Evolutionary conservation across 1,140 invertebrate species (phyloP), one percentile per base, ranked within the genome.

Genomic region (Aradophagus sp.): DNA sequence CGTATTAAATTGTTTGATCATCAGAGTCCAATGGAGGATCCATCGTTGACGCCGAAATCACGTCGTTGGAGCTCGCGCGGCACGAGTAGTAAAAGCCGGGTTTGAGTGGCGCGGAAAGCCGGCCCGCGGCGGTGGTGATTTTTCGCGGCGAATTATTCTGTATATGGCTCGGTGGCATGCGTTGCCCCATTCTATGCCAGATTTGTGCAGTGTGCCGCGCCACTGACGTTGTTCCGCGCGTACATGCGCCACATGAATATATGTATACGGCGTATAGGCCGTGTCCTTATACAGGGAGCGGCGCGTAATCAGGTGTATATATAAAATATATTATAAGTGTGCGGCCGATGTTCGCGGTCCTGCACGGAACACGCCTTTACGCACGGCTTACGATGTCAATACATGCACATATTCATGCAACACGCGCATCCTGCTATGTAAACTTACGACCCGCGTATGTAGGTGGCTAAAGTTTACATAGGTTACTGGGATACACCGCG

Each of bases 321-420:
- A 74, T 62, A 62, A 62, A 73, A 73, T 73, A 73, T 66, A 73
- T 73, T 73, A 72, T 66, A 62, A 72, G 39, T 41, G 45, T 55
- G 27, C 52, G 45, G 66, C 16, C 55, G 50, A 63, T 70, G 72
- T 70, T 70, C 56, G 38, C 35, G 45, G 56, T 67, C 44, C 45
- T 55, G 50, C 58, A 45, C 61, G n/a, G 53, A 63, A 70, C 67
- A 70, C 72, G 58, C 67, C 62, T 74, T 74, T 74, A 71, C 67
- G 67, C 67, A 62, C 73, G 73, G 56, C 71, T 74, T 71, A 74
- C 73, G 62, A 71, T 74, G 73, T 71, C 62, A 74, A 74, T 63
- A 74, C 67, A 67, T 67, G 67, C 67, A 67, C 63, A 67, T 67
- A 63, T 74, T 70, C 61, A 74, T 74, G 61, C 55, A 50, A 56